Evolutionary conservation across 2,888 invertebrate species (phyloP).

Genomic region (Resseliella maxima): DNA sequence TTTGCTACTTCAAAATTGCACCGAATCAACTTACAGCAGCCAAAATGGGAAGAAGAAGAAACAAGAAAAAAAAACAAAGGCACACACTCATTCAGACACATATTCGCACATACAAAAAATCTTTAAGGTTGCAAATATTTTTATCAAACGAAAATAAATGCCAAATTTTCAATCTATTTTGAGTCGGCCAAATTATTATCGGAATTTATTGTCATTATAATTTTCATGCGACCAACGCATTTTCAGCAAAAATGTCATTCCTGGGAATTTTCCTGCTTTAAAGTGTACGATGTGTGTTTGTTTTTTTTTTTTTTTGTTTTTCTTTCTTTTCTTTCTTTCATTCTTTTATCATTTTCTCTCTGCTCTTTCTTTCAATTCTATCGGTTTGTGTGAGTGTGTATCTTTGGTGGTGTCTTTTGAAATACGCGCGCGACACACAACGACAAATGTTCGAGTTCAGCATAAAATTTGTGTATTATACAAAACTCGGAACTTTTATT

Average conservation of each 20-base stretch:
- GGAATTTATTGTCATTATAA: neutral
- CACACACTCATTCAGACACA: too few relatives aligned
- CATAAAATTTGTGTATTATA: neutral
- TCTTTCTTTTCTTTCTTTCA: neutral
- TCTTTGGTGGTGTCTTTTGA: too few relatives aligned
- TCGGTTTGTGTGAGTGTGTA: too few relatives aligned
- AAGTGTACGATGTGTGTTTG: too few relatives aligned
- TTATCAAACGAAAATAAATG: too few relatives aligned
- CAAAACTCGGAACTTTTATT: neutral
- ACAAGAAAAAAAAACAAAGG: neutral
- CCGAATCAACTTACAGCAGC: neutral
- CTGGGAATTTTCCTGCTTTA: neutral
- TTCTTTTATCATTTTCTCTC: too few relatives aligned
- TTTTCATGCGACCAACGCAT: neutral
- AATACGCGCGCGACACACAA: too few relatives aligned
- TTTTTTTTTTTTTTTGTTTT: too few relatives aligned
- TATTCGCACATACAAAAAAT: neutral
- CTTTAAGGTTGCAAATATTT: too few relatives aligned
- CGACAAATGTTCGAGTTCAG: neutral
- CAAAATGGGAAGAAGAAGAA: neutral
- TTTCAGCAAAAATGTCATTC: neutral
- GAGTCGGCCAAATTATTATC: too few relatives aligned
- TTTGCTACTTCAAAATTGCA: neutral
- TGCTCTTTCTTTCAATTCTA: too few relatives aligned
- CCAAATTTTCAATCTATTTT: too few relatives aligned